Evolutionary conservation across 2,797 vertebrate genomes (phyloP), one percentile per base, ranked within the genome.

Genomic region (Phalloptychus januarius): DNA sequence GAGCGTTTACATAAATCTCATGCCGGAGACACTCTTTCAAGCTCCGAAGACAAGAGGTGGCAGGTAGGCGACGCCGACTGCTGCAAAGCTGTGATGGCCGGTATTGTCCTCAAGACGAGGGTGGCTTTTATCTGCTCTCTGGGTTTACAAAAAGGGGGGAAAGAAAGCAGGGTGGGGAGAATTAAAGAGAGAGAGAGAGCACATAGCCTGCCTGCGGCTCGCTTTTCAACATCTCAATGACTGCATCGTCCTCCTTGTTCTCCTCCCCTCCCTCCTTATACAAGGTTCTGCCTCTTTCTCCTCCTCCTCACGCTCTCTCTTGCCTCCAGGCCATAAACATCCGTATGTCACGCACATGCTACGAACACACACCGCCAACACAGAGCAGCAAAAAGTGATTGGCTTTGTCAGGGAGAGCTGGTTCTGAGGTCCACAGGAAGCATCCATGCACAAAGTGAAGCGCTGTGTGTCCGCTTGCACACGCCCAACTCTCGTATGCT

Each of bases 201-300:
- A 76, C 86, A 93, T 85, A 88, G 86, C 90, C 88, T 86, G 90
- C 93, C 92, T 87, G 92, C 84, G 83, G 93, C 92, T 91, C 75
- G 79, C 91, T 93, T 92, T 93, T 52, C 93, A 93, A 93, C 91
- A 89, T 93, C 93, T 93, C 91, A 94, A 91, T 92, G 92, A 92
- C 92, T 92, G 87, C 92, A 91, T 63, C 84, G 77, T 63, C 84
- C 84, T 88, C 82, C 79, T 89, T 85, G 20, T 77, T 78, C 54
- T 84, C 82, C 85, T 84, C 83, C 80, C 82, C 81, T 82, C 87
- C 79, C 82, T 82, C 81, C 78, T 78, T 77, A 84, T 89, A 85
- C 78, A 82, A 86, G 77, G 85, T 79, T 83, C 91, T 87, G 83
- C 84, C 87, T 88, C 78, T 84, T 87, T 76, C 85, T 83, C 85